phyloP scores from a whole-genome alignment of 64 coral and sea anemone species.

The Montipora sp. region DNA sequence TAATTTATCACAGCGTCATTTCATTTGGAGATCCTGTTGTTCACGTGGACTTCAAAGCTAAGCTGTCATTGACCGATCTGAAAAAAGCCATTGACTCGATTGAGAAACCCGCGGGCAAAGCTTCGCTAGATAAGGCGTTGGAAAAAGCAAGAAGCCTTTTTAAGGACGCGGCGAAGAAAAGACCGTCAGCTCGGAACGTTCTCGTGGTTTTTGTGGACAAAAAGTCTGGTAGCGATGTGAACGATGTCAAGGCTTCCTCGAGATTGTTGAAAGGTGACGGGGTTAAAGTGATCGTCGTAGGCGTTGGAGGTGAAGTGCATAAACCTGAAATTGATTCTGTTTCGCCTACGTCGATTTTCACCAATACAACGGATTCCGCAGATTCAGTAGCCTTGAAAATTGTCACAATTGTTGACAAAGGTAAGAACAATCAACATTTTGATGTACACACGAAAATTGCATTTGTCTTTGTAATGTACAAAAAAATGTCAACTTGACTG shows the following conservation, averaged over 20 bases:
- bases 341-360: slow-evolving; percentile 11
- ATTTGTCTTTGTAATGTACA: background rate
- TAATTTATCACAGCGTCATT: slow-evolving; percentile 34
- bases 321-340: slow-evolving; percentile 1
- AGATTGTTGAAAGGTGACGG: slow-evolving; percentile 39
- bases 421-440: background rate
- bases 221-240: slow-evolving; percentile 16
- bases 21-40: slow-evolving; percentile 50
- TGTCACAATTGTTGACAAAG: slow-evolving; percentile 52
- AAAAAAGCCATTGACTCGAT: slow-evolving; percentile 46
- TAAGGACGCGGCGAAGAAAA: background rate
- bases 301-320: slow-evolving; percentile 64
- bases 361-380: slow-evolving; percentile 32
- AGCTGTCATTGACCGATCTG: background rate
- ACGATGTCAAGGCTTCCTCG: slow-evolving; percentile 51
- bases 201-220: slow-evolving; percentile 63
- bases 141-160: slow-evolving; percentile 33
- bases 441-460: background rate
- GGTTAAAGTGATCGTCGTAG: slow-evolving; percentile 71
- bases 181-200: slow-evolving; percentile 36
- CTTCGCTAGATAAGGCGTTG: slow-evolving; percentile 45
- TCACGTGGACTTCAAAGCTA: background rate
- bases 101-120: background rate
- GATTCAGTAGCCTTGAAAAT: slow-evolving; percentile 34
- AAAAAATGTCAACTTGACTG: background rate